A percentile compares a stretch with the other conserved stretches of the same genome.
phyloP scores from a whole-genome alignment of 1,140 invertebrate genomes.

The Hyles vespertilio region DNA sequence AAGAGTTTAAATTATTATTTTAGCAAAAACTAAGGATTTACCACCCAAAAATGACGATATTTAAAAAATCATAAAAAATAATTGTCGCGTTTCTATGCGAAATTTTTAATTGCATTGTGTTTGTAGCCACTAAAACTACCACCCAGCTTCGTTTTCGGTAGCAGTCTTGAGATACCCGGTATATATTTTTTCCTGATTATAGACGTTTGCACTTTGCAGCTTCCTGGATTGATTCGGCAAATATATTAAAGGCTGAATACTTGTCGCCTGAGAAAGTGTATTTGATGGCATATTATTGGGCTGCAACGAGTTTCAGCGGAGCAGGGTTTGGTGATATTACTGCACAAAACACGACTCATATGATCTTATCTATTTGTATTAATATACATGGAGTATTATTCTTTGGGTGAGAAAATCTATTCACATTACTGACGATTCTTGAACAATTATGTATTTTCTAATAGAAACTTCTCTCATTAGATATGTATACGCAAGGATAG shows the following conservation, averaged over 20 bases:
- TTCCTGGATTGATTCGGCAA: slow-evolving; percentile 52
- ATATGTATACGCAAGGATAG: slow-evolving; percentile 67
- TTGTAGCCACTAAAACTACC: no score
- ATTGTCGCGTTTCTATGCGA: no score
- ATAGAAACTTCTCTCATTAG: slow-evolving; percentile 23
- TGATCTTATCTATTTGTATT: slow-evolving; percentile 61
- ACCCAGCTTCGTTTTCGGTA: no score
- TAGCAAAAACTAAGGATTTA: no score
- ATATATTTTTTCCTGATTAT: no score
- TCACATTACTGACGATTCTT: background rate
- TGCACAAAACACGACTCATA: slow-evolving; percentile 56
- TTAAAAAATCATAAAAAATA: no score
- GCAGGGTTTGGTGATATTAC: slow-evolving; percentile 71
- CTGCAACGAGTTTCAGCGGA: slow-evolving; percentile 61
- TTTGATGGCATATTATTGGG: slow-evolving; percentile 65
- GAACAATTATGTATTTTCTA: background rate
- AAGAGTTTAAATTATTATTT: no score
- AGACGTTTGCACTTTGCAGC: slow-evolving; percentile 25
- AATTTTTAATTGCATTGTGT: no score
- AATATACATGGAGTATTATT: slow-evolving; percentile 66
- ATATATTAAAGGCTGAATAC: slow-evolving; percentile 39
- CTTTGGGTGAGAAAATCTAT: slow-evolving; percentile 52
- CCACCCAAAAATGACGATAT: no score
- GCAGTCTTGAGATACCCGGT: no score
- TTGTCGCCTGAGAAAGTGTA: slow-evolving; percentile 56